Evolutionary conservation across 2,113 vertebrate species (phyloP).

Genomic region (Poecile atricapillus): DNA sequence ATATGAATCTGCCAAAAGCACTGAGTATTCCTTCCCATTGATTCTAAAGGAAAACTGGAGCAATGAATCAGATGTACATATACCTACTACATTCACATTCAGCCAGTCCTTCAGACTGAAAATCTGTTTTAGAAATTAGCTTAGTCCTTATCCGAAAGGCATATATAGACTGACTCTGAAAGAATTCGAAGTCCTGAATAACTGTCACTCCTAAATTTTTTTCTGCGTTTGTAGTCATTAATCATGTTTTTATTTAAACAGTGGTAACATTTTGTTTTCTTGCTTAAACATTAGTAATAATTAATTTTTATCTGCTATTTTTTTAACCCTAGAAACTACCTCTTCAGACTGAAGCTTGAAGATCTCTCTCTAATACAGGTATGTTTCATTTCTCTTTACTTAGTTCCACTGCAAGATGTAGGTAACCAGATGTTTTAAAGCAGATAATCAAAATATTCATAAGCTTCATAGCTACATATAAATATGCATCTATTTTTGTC

Average conservation of each 20-base stretch:
- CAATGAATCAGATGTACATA: not conserved
- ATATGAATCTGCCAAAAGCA: not conserved
- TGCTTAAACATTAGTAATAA: not conserved
- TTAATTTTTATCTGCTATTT: slow-evolving; percentile 8
- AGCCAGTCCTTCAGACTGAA: not conserved
- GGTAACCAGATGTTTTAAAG: not conserved
- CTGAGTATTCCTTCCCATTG: not conserved
- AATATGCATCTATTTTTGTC: not conserved
- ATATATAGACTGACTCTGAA: not conserved
- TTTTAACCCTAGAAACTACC: slow-evolving; percentile 82
- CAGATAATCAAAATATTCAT: not conserved
- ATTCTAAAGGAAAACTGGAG: not conserved
- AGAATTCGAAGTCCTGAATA: not conserved
- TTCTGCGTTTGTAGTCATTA: not conserved
- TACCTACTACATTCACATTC: not conserved
- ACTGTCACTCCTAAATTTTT: not conserved
- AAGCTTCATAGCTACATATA: not conserved
- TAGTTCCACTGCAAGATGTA: not conserved
- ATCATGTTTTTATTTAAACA: not conserved
- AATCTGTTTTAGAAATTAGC: not conserved
- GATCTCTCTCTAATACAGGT: slow-evolving; percentile 91
- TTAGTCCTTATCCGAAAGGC: not conserved
- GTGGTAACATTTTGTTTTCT: not conserved
- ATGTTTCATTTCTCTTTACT: slow-evolving; percentile 42
- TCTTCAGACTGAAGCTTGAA: slow-evolving; percentile 88